Evolutionary conservation across 1,140 invertebrate genomes (phyloP).

Genomic region (Kradibia gibbosae): DNA sequence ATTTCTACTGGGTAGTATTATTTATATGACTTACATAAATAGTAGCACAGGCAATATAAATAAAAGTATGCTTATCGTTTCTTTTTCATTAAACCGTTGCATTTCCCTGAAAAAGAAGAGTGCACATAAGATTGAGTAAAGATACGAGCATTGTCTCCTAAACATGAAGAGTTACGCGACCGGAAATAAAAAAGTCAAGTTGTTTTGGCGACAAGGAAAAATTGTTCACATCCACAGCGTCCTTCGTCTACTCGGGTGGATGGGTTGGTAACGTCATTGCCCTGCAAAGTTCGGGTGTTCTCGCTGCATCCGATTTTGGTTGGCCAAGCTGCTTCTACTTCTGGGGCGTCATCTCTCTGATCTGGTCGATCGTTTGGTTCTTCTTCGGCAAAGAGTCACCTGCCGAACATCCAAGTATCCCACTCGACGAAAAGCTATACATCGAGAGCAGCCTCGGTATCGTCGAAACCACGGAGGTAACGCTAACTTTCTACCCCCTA

Average conservation of each 20-base stretch:
- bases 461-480: conserved; percentile 68
- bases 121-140: conserved; percentile 13
- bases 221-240: conserved; percentile 54
- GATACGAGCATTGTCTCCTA: conserved; percentile 20
- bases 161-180: conserved; percentile 15
- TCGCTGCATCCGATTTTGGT: conserved; percentile 74
- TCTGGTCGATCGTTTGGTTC: conserved; percentile 65
- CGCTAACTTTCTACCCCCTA: no score
- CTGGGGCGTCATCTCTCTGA: conserved; percentile 72
- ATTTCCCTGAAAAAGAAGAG: conserved; percentile 22
- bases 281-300: conserved; percentile 75
- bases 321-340: conserved; percentile 78
- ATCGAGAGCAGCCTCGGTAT: conserved; percentile 72
- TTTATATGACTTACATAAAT: no score
- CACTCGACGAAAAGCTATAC: conserved; percentile 68
- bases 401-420: conserved; percentile 64
- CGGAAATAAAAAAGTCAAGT: conserved; percentile 22
- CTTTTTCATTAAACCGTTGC: conserved; percentile 25
- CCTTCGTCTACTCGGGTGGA: conserved; percentile 72
- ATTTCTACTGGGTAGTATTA: no score
- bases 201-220: conserved; percentile 21
- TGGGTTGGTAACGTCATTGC: conserved; percentile 78
- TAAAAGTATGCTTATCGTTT: conserved; percentile 19
- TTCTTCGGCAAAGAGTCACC: conserved; percentile 73
- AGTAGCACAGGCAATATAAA: background rate